Evolutionary conservation across 92 coral and sea anemone genomes (phyloP), one percentile per base, ranked within the genome.

Genomic region (Phenganax marumi): DNA sequence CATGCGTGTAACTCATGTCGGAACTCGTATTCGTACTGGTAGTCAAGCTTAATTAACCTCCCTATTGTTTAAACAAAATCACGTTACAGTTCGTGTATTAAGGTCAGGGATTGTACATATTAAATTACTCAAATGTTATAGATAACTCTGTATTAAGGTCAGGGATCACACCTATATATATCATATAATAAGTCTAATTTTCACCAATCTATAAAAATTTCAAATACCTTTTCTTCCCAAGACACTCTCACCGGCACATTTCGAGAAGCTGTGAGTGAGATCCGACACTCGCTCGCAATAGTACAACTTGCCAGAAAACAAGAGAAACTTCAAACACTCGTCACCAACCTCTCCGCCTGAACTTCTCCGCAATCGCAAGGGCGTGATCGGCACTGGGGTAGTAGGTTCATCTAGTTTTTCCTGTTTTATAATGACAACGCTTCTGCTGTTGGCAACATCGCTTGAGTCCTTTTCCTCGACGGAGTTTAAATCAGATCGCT

Each of bases 251-350:
- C 52, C 55, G 22, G 13, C 22, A 48, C 58, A 77, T n/a, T 70
- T 58, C 18, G 71, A 39, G 61, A 46, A 33, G 49, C 39, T 46
- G 55, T 77, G 82, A 12, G 82, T 57, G 51, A 77, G 70, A 46
- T 77, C 82, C 0, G 82, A 58, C 46, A 77, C 48, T 48, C 57
- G 58, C 22, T 58, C 70, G 24, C 82, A 77, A 48, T 21, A 55
- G 49, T 77, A 77, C 43, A 77, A 43, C 33, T 61, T 58, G 16
- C 82, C 82, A 19, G 82, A 63, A 77, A 58, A 77, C 71, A 77
- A 50, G 7, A 78, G 54, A 63, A 61, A 78, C 83, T 78, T 78
- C 7, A 78, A 16, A 63, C 51, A 78, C 52, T 60, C 73, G 22
- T 78, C 73, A 78, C 83, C 73, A 49, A 50, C 26, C 18, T 78